phyloP scores from a whole-genome alignment of 2,797 vertebrate species.

The Pseudopleuronectes americanus region DNA sequence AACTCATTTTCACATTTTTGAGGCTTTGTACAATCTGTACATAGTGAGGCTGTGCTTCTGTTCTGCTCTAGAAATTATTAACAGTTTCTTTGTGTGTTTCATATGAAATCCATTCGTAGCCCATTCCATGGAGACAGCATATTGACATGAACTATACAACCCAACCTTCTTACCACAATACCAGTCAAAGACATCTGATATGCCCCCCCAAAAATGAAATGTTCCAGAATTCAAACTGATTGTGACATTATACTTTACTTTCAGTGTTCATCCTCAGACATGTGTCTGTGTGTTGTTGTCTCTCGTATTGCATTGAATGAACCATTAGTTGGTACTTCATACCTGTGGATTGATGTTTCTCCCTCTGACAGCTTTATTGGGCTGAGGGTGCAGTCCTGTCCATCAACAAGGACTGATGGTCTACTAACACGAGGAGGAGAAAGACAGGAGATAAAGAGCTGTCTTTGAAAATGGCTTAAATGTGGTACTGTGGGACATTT shows the following conservation, averaged over 20 bases:
- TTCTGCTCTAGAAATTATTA: constrained; percentile 59
- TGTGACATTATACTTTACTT: background rate
- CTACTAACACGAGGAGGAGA: background rate
- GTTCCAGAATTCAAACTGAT: background rate
- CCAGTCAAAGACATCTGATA: constrained; percentile 2
- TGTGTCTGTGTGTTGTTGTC: constrained; percentile 14
- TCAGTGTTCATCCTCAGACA: background rate
- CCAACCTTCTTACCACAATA: constrained; percentile 7
- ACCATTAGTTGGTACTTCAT: constrained; percentile 25
- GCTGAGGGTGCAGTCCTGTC: constrained; percentile 35
- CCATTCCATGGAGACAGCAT: constrained; percentile 25
- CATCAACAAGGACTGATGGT: constrained; percentile 22
- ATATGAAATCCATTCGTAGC: constrained; percentile 15
- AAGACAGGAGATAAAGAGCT: constrained; percentile 28
- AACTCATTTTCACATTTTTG: constrained; percentile 16
- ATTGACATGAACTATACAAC: constrained; percentile 35
- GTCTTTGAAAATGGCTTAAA: constrained; percentile 7
- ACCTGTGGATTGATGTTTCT: constrained; percentile 50
- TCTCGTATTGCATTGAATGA: constrained; percentile 28
- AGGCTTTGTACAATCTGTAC: constrained; percentile 1
- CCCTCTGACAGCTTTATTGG: constrained; percentile 48
- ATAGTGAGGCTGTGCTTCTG: constrained; percentile 6
- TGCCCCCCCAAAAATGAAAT: background rate
- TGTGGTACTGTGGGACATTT: too few species aligned
- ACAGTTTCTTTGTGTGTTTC: constrained; percentile 47